These are phyloP conservation scores for Philopotamus ludificatus DNA, from an alignment of 1,140 invertebrate genomes.

Conservation along the genomic window DNA sequence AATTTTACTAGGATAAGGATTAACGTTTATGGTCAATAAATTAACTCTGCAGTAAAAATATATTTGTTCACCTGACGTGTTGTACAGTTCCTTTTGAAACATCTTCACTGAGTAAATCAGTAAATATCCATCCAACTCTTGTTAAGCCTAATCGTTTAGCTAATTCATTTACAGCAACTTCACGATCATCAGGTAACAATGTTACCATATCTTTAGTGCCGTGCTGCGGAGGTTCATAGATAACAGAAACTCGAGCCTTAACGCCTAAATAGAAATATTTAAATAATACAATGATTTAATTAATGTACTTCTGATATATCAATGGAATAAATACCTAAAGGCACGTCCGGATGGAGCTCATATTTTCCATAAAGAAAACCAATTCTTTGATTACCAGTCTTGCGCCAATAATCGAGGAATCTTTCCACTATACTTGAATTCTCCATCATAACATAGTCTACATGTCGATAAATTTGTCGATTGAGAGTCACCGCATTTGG, in stretches of 20 bases:
- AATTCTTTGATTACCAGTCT: constrained; percentile 89
- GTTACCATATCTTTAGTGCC: constrained; percentile 69
- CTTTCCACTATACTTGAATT: constrained; percentile 92
- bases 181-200: constrained; percentile 73
- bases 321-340: constrained; percentile 64
- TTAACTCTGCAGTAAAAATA: no score
- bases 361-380: constrained; percentile 93
- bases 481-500: constrained; percentile 96
- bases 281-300: not conserved
- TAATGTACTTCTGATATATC: no score
- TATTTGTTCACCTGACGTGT: constrained; percentile 54
- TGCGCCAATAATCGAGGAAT: constrained; percentile 96
- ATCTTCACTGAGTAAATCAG: constrained; percentile 91
- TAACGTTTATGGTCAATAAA: no score
- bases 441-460: constrained; percentile 98
- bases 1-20: no score
- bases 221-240: constrained; percentile 97
- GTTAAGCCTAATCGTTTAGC: constrained; percentile 77
- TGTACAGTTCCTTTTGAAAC: constrained; percentile 82
- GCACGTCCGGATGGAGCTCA: constrained; percentile 90
- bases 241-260: constrained; percentile 88
- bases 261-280: constrained; percentile 59
- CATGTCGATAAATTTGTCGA: constrained; percentile 90
- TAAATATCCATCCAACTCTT: constrained; percentile 98
- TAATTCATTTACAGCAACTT: constrained; percentile 72